Evolutionary conservation across 2,797 vertebrate species (phyloP).

Genomic region (Sebastes diploproa): DNA sequence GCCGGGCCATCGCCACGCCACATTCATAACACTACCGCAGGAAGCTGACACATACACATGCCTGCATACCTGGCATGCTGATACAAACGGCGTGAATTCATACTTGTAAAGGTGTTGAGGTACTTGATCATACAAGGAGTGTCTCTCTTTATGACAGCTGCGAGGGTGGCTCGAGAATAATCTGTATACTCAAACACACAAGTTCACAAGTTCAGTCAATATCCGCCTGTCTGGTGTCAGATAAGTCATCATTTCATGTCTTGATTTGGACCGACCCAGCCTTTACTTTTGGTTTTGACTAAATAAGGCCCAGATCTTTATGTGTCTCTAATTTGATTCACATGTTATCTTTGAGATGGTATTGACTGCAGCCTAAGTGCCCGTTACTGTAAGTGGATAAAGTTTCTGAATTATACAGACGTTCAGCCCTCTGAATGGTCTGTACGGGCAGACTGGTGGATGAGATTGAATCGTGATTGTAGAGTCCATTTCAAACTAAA

Average conservation of each 20-base stretch:
- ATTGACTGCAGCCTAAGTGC: slow-evolving; percentile 22
- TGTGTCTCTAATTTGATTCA: slow-evolving; percentile 20
- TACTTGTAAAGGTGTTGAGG: background rate
- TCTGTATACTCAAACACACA: background rate
- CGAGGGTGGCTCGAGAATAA: background rate
- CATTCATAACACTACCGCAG: slow-evolving; percentile 12
- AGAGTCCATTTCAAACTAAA: background rate
- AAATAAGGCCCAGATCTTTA: background rate
- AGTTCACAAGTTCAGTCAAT: background rate
- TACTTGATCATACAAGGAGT: slow-evolving; percentile 13
- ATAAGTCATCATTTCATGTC: background rate
- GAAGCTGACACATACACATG: slow-evolving; percentile 58
- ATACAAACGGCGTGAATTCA: slow-evolving; percentile 6
- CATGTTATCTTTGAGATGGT: background rate
- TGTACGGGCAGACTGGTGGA: no score
- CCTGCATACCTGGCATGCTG: slow-evolving; percentile 24
- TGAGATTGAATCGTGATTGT: background rate
- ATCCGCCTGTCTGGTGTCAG: background rate
- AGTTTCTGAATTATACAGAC: slow-evolving; percentile 5
- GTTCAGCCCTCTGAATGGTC: background rate
- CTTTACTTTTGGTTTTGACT: background rate
- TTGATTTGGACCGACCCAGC: background rate
- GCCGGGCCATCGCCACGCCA: background rate
- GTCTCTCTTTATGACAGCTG: background rate
- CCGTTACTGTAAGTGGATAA: slow-evolving; percentile 14